Evolutionary conservation across 1,140 invertebrate genomes (phyloP).

Genomic region (Sesamia nonagrioides): DNA sequence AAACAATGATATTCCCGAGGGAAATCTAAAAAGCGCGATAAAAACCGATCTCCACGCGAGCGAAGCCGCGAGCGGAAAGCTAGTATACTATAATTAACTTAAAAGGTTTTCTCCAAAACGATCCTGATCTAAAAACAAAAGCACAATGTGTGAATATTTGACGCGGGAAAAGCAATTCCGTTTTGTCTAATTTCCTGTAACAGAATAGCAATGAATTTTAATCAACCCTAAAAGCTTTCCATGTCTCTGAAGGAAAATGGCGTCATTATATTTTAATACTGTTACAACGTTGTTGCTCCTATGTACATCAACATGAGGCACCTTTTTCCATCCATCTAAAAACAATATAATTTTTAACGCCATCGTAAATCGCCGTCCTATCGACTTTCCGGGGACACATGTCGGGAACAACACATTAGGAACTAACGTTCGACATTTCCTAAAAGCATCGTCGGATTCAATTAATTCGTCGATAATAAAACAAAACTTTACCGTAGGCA

Average conservation of each 20-base stretch:
- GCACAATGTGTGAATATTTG: neutral
- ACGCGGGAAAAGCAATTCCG: neutral
- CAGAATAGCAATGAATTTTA: constrained; percentile 5
- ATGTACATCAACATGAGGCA: neutral
- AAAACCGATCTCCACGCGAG: too few species aligned
- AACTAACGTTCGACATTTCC: constrained; percentile 2
- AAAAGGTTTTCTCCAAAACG: too few species aligned
- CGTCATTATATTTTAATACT: constrained; percentile 1
- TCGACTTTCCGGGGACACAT: constrained; percentile 3
- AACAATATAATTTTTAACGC: constrained; percentile 18
- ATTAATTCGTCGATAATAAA: constrained; percentile 39
- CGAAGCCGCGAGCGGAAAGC: too few species aligned
- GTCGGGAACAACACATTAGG: constrained; percentile 7
- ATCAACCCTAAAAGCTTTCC: constrained; percentile 33
- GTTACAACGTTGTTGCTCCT: neutral
- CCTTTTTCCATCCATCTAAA: constrained; percentile 10
- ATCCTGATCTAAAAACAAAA: neutral
- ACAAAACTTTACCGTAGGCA: constrained; percentile 28
- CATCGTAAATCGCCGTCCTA: constrained; percentile 10
- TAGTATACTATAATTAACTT: too few species aligned
- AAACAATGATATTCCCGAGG: too few species aligned
- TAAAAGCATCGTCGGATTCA: constrained; percentile 27
- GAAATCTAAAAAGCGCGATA: too few species aligned
- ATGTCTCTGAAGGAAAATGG: neutral
- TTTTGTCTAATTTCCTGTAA: constrained; percentile 14